Conservation (phyloP, 2,113 vertebrate species). For the Gobio gobio region DNA sequence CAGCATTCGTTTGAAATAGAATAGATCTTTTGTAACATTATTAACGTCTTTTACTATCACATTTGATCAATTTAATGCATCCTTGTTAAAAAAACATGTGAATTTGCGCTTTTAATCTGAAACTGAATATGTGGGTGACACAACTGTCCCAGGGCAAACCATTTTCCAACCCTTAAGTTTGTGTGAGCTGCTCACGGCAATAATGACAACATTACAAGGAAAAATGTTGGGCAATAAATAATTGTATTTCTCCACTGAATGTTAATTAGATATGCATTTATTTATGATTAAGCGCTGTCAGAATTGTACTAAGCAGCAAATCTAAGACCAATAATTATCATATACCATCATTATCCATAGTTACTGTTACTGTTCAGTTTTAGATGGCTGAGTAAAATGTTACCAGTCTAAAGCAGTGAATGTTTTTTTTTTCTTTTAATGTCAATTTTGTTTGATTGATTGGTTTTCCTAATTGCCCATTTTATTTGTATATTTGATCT, state of each 20-base stretch:
- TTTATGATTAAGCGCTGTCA: not conserved
- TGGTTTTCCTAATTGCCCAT: not conserved
- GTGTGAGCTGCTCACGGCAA: not conserved
- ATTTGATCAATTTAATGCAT: not conserved
- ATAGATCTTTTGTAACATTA: not conserved
- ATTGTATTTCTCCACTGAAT: not conserved
- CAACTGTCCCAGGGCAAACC: not conserved
- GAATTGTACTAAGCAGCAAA: not conserved
- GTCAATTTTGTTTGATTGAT: not conserved
- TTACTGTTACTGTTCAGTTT: not conserved
- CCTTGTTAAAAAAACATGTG: not conserved
- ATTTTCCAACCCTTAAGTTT: not conserved
- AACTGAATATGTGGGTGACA: not conserved
- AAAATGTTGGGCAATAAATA: not conserved
- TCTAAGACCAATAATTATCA: not conserved
- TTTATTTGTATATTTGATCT: not conserved
- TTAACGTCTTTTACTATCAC: not conserved
- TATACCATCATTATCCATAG: not conserved
- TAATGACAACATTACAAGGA: not conserved
- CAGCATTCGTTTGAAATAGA: not conserved
- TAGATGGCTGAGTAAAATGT: not conserved
- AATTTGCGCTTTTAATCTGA: not conserved
- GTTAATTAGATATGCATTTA: not conserved
- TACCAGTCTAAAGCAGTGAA: too few relatives aligned
- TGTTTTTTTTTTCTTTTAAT: not conserved